These are phyloP conservation scores for Oxyruncus cristatus DNA, from an alignment of 2,113 vertebrate genomes.

Conservation along the genomic window DNA sequence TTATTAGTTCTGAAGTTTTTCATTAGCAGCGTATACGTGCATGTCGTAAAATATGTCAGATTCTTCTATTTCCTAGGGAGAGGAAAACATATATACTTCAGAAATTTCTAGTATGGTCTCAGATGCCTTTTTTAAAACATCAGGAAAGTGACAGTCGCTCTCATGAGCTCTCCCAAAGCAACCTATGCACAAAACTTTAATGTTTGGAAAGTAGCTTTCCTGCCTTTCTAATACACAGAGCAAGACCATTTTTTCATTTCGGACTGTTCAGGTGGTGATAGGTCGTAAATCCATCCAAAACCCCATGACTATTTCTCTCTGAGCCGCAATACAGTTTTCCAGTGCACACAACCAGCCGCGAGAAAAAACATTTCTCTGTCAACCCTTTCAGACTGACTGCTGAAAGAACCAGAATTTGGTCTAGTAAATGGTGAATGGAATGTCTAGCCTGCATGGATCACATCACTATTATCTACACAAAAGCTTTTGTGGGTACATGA, in stretches of 20 bases:
- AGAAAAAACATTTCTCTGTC: not conserved
- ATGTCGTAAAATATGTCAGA: not conserved
- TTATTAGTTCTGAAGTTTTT: slow-evolving; percentile 46
- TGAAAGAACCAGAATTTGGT: not conserved
- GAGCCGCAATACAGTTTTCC: not conserved
- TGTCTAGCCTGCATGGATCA: not conserved
- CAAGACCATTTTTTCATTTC: not conserved
- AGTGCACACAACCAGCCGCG: not conserved
- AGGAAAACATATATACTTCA: not conserved
- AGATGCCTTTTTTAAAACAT: not conserved
- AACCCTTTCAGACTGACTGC: not conserved
- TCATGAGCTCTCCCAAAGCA: not conserved
- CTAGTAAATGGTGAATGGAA: not conserved
- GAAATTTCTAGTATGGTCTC: not conserved
- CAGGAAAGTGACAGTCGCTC: not conserved
- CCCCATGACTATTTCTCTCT: not conserved
- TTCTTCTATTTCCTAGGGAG: not conserved
- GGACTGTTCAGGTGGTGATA: not conserved
- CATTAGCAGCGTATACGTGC: not conserved
- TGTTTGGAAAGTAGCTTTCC: not conserved
- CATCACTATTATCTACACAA: no score
- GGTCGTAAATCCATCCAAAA: not conserved
- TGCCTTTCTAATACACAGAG: not conserved
- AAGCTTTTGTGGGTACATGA: not conserved
- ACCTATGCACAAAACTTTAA: not conserved